These are phyloP conservation scores for Rissa tridactyla DNA, from an alignment of 2,113 vertebrate species.

Conservation along the genomic window DNA sequence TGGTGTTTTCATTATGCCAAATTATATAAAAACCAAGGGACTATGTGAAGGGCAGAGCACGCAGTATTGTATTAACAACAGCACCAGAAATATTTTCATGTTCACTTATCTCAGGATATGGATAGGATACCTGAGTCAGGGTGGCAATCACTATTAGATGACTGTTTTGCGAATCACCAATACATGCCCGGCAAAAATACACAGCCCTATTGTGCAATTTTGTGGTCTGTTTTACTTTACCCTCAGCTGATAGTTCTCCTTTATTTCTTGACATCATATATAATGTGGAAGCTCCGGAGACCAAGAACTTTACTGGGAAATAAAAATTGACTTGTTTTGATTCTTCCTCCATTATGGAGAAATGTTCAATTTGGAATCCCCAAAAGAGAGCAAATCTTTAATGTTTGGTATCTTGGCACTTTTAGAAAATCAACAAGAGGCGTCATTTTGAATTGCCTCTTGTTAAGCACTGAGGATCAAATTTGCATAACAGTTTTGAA, in stretches of 20 bases:
- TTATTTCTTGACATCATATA: background rate
- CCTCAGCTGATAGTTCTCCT: background rate
- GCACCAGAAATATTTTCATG: background rate
- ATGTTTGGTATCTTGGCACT: background rate
- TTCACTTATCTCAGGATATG: background rate
- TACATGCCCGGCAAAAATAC: background rate
- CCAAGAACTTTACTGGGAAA: background rate
- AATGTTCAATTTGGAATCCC: background rate
- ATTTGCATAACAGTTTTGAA: slow-evolving; percentile 1
- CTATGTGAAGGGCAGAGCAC: background rate
- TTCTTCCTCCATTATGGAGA: background rate
- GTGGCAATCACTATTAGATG: background rate
- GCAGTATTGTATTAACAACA: background rate
- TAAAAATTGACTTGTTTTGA: background rate
- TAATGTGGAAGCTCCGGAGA: background rate
- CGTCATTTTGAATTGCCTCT: background rate
- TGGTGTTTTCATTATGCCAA: background rate
- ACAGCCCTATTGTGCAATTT: background rate
- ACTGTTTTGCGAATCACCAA: background rate
- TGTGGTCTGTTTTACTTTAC: background rate
- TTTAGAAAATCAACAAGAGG: background rate
- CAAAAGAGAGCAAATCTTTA: background rate
- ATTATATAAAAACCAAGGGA: background rate
- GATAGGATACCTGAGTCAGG: background rate
- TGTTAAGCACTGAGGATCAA: background rate